These are phyloP conservation scores for Zhuqinia jingwanae DNA, from an alignment of 2,888 invertebrate species.

Conservation along the genomic window DNA sequence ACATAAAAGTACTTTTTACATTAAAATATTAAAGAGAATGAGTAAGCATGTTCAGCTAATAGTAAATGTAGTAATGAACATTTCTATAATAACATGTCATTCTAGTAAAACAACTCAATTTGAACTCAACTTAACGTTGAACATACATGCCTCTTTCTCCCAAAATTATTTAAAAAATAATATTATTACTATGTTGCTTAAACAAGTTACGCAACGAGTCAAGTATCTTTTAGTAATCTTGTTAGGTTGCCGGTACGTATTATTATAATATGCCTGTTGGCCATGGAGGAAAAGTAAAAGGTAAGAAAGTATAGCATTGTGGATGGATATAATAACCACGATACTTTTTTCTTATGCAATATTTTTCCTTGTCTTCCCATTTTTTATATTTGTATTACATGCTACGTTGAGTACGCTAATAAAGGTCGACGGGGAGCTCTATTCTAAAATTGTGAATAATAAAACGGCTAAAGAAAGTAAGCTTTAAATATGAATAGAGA, in stretches of 20 bases:
- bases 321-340: slow-evolving; percentile 19
- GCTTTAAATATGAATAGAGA: background rate
- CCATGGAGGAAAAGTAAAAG: background rate
- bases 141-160: too few relatives aligned
- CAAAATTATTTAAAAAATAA: background rate
- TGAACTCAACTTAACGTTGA: too few relatives aligned
- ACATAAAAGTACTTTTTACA: too few relatives aligned
- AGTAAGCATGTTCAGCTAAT: too few relatives aligned
- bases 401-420: slow-evolving; percentile 66
- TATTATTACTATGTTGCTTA: background rate
- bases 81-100: too few relatives aligned
- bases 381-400: slow-evolving; percentile 57
- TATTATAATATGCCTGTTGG: slow-evolving; percentile 4
- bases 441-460: slow-evolving; percentile 41
- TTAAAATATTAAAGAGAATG: too few relatives aligned
- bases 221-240: too few relatives aligned
- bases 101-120: too few relatives aligned
- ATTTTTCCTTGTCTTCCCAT: slow-evolving; percentile 57
- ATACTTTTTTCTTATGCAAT: slow-evolving; percentile 50
- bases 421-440: slow-evolving; percentile 63
- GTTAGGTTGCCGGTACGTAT: background rate
- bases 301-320: slow-evolving; percentile 7
- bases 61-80: too few relatives aligned
- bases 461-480: background rate
- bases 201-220: background rate